Percentiles rank a stretch among this genome's conserved stretches.
phyloP scores from a whole-genome alignment of 2,113 vertebrate species.

The Bathybates hornii region DNA sequence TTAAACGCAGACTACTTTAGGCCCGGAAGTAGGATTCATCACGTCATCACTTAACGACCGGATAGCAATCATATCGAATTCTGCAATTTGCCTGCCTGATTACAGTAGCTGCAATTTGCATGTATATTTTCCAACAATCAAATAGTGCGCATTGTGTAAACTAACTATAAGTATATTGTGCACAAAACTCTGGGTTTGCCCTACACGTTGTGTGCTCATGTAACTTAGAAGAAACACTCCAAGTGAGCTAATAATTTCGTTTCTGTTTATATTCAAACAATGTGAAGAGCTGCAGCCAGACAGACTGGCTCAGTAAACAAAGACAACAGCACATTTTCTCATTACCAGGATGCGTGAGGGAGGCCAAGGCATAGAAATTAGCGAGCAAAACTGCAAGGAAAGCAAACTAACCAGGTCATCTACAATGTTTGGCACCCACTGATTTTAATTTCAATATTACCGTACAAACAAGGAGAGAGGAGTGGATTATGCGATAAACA shows the following conservation, averaged over 20 bases:
- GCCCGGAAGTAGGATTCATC: too few relatives aligned
- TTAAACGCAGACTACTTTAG: too few relatives aligned
- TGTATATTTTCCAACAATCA: neutral
- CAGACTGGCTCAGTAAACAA: slow-evolving; percentile 63
- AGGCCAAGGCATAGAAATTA: slow-evolving; percentile 65
- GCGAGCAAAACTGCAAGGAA: slow-evolving; percentile 66
- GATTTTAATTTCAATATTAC: slow-evolving; percentile 70
- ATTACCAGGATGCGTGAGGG: slow-evolving; percentile 62
- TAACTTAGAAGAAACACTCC: slow-evolving; percentile 46
- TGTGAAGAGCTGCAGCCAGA: slow-evolving; percentile 58
- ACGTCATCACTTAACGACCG: too few relatives aligned
- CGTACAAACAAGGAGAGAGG: slow-evolving; percentile 46
- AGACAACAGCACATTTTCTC: slow-evolving; percentile 70
- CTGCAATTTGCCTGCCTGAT: neutral
- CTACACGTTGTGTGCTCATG: slow-evolving; percentile 16
- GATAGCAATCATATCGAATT: neutral
- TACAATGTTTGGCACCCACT: slow-evolving; percentile 52
- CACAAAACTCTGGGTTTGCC: neutral
- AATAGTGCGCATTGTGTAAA: neutral
- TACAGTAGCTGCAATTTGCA: neutral
- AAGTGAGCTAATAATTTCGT: slow-evolving; percentile 57
- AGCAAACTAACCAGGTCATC: slow-evolving; percentile 67
- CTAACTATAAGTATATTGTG: neutral
- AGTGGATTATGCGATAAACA: slow-evolving; percentile 55
- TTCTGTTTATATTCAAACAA: slow-evolving; percentile 69